Base-by-base conservation (phyloP, 2,888 invertebrate genomes). In the Didymodactylos carnosus region DNA sequence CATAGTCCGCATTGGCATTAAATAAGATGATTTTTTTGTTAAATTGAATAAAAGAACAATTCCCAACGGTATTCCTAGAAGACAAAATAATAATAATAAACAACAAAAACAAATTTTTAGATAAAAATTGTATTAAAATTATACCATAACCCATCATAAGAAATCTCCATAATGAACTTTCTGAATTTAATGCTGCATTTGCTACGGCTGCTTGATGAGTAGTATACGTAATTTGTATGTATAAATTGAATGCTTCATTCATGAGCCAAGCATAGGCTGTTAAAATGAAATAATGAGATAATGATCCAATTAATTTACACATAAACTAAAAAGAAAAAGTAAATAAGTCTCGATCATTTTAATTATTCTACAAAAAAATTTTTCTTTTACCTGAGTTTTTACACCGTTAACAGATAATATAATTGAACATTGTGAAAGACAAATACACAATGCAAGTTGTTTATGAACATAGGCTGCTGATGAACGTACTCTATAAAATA, bases 181-280 rank as follows among this genome's bases (percentile, higher is more conserved):
- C 80, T 69, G 82, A 82, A 10, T 79, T 79, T 40, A 80, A 78
- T 41, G 81, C 80, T 13, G 80, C 79, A 71, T 79, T 80, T 27
- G 81, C 79, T 10, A 29, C 62, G 35, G 62, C 62, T n/a, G 62
- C 62, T 69, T 71, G 74, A 76, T 83, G 83, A 23, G 82, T 81
- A 3, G 83, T 81, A 77, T 83, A 83, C 7, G 83, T 83, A 70
- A 83, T 82, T 71, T 82, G 79, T 71, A 82, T 83, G 78, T 83
- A 83, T 70, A 83, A 78, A 76, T 83, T 83, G 77, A 84, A 83
- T 3, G 82, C 82, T 77, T 83, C 83, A 76, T 84, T 84, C 82
- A 83, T 82, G 75, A 84, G 76, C 83, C 83, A 84, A 23, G 80
- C 79, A 77, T 81, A 83, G 35, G 80, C 79, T 43, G 82, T 76